Evolutionary conservation across 1,140 invertebrate species (phyloP).

Genomic region (Druon quercuslanigerum): DNA sequence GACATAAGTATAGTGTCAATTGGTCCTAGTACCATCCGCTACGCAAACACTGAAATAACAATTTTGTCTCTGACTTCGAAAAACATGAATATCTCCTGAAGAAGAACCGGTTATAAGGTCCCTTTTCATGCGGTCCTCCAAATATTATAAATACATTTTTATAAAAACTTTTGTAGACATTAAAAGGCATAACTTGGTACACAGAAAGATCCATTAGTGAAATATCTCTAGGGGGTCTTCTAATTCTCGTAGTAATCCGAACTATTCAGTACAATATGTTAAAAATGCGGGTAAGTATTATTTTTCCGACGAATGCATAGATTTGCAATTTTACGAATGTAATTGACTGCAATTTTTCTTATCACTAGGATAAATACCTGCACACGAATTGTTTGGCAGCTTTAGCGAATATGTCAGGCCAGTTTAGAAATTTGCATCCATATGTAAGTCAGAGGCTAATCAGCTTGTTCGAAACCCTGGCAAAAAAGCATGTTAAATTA

Average conservation of each 20-base stretch:
- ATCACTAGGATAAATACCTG: slow-evolving; percentile 90
- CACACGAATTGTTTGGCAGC: slow-evolving; percentile 98
- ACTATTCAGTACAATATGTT: slow-evolving; percentile 99
- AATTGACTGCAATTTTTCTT: slow-evolving; percentile 38
- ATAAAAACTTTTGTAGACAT: slow-evolving; percentile 78
- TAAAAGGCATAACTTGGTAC: slow-evolving; percentile 94
- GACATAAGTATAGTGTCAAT: no score
- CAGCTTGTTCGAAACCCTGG: slow-evolving; percentile 90
- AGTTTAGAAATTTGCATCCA: slow-evolving; percentile 95
- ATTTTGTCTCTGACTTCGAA: no score
- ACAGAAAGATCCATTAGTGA: slow-evolving; percentile 92
- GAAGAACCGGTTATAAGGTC: background rate
- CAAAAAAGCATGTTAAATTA: slow-evolving; percentile 84
- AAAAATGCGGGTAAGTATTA: slow-evolving; percentile 86
- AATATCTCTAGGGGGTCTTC: slow-evolving; percentile 95
- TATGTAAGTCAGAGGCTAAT: slow-evolving; percentile 96
- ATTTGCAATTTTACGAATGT: slow-evolving; percentile 14
- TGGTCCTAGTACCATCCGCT: no score
- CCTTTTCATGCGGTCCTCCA: no score
- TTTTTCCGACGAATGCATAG: background rate
- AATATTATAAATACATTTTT: slow-evolving; percentile 34
- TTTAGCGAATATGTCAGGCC: slow-evolving; percentile 97
- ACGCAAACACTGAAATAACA: no score
- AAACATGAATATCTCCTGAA: background rate
- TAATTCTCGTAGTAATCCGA: slow-evolving; percentile 95